Evolutionary conservation across 2,888 invertebrate species (phyloP).

Genomic region (Neoascia interrupta): DNA sequence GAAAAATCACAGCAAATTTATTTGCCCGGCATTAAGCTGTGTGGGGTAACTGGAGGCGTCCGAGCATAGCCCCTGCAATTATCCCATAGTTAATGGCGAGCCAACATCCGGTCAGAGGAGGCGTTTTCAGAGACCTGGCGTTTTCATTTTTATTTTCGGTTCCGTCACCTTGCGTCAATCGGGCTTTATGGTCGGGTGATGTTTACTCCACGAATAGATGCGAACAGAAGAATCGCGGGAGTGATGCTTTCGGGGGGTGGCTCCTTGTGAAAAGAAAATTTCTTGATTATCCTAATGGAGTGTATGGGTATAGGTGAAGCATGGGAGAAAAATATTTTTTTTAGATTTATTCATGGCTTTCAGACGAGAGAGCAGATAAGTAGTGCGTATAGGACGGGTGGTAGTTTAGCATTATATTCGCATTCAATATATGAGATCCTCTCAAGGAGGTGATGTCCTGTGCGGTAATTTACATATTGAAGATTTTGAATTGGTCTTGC

Average conservation of each 20-base stretch:
- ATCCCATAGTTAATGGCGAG: conserved; percentile 62
- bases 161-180: conserved; percentile 42
- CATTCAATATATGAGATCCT: too few relatives aligned
- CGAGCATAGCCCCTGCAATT: conserved; percentile 50
- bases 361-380: too few relatives aligned
- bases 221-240: conserved; percentile 4
- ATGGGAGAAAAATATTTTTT: too few relatives aligned
- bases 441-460: too few relatives aligned
- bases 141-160: background rate
- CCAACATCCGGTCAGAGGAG: conserved; percentile 32
- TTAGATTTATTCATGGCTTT: too few relatives aligned
- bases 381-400: too few relatives aligned
- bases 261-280: background rate
- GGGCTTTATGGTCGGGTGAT: conserved; percentile 24
- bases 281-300: conserved; percentile 31
- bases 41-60: conserved; percentile 33
- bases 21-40: conserved; percentile 50
- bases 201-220: conserved; percentile 20
- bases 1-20: conserved; percentile 62
- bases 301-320: too few relatives aligned
- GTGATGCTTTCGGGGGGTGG: background rate
- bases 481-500: too few relatives aligned
- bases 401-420: too few relatives aligned
- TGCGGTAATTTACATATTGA: too few relatives aligned
- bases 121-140: background rate